phyloP scores from a whole-genome alignment of 1,140 invertebrate genomes.

The Formica selysi region DNA sequence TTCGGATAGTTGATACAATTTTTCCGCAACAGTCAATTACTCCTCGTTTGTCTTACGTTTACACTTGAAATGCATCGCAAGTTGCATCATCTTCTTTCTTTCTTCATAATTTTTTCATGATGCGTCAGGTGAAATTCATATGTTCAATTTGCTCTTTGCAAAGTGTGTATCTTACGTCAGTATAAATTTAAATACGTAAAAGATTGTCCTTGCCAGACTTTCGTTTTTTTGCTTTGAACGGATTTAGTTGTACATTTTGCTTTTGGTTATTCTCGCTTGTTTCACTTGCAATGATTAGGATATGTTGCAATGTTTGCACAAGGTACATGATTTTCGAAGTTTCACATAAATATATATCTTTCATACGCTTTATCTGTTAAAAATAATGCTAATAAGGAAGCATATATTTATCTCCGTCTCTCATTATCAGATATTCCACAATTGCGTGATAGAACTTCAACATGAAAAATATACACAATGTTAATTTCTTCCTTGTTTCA shows the following conservation, averaged over 20 bases:
- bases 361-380: not conserved
- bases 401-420: not conserved
- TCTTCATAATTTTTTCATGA: not conserved
- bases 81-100: not conserved
- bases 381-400: conserved; percentile 17
- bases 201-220: conserved; percentile 57
- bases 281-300: not conserved
- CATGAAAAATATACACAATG: conserved; percentile 8
- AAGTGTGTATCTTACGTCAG: not conserved
- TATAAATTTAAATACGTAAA: conserved; percentile 35
- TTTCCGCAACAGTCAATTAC: conserved; percentile 10
- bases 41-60: not conserved
- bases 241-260: not conserved
- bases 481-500: not conserved
- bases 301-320: conserved; percentile 22
- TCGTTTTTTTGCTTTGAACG: conserved; percentile 3
- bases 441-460: not conserved
- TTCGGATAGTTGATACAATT: conserved; percentile 32
- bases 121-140: not conserved
- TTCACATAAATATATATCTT: not conserved
- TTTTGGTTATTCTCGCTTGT: not conserved
- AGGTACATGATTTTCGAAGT: not conserved
- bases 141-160: conserved; percentile 22
- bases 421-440: not conserved
- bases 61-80: not conserved